Base-by-base conservation (phyloP, 1,140 invertebrate genomes). In the Arion vulgaris region DNA sequence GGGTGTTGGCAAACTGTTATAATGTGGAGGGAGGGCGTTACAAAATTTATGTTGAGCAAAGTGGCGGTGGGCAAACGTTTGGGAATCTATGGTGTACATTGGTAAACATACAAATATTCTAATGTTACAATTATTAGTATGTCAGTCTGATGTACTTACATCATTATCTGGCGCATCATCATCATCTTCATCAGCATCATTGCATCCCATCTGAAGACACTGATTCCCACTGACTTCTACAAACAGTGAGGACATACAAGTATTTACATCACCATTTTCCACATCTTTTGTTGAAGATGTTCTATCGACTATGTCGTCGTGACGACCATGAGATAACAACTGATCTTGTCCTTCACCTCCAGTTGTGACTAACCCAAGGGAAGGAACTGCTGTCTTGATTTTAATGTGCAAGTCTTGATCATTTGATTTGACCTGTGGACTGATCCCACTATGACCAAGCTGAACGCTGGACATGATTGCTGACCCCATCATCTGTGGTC, bases 151-250 rank as follows among this genome's bases (percentile, higher is more conserved):
- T 7, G 1, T 32, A 19, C 73, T 75, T 53, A 75, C 73, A 75
- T 75, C 73, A 34, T 75, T 75, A 62, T 66, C 57, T 32, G 28
- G 62, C 28, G 28, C 28, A 62, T 66, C 57, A n/a, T 62, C 80
- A 62, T 79, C 53, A 41, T 77, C 80, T 7, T 73, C 53, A 45
- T 66, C 57, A 28, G 0, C 5, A 32, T 77, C 76, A 19, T 73
- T 7, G 45, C 32, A 45, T 71, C 41, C 69, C 19, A n/a, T 51
- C 17, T 57, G 2, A n/a, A 45, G 17, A 45, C 32, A n/a, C 49
- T 73, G 38, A 45, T 2, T 34, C 11, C 71, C 71, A 41, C 38
- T 73, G 26, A 73, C 71, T 13, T 75, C 73, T 15, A 75, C 45
- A 51, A 28, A 75, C 41, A 75, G 45, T 32, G 62, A 66, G 28